Percentiles rank a stretch among this genome's conserved stretches.
Conservation (phyloP, 2,797 vertebrate species). For the Hoplostethus mediterraneus region DNA sequence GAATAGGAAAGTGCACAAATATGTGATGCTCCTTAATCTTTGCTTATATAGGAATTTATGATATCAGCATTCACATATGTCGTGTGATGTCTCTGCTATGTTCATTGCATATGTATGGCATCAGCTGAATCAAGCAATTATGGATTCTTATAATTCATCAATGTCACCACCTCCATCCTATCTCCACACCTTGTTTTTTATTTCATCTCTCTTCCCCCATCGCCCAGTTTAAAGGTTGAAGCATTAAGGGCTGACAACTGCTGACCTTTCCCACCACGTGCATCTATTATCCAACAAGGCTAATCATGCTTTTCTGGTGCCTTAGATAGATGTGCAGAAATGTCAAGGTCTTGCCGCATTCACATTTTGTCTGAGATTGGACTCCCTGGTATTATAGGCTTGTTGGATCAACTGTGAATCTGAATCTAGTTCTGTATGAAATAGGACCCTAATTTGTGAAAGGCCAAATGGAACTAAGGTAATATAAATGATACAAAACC, state of each 20-base stretch:
- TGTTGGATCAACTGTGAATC: conserved; percentile 53
- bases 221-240: conserved; percentile 79
- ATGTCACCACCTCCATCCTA: conserved; percentile 19
- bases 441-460: conserved; percentile 12
- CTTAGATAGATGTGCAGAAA: conserved; percentile 73
- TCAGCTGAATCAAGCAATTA: conserved; percentile 41
- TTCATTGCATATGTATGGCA: conserved; percentile 27
- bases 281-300: conserved; percentile 79
- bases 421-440: conserved; percentile 40
- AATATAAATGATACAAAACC: conserved; percentile 7
- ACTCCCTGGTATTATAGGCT: conserved; percentile 43
- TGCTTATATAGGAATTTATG: not conserved
- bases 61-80: not conserved
- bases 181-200: conserved; percentile 35
- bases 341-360: conserved; percentile 76
- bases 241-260: conserved; percentile 78
- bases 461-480: conserved; percentile 9
- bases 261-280: conserved; percentile 77
- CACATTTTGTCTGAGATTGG: conserved; percentile 61
- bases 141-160: conserved; percentile 44
- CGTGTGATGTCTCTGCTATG: no score
- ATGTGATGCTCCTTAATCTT: conserved; percentile 1
- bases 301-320: conserved; percentile 76
- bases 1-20: conserved; percentile 1
- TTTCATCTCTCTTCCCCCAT: conserved; percentile 50